Conservation (phyloP, 2,797 vertebrate genomes). For the Rhyacichthys aspro region DNA sequence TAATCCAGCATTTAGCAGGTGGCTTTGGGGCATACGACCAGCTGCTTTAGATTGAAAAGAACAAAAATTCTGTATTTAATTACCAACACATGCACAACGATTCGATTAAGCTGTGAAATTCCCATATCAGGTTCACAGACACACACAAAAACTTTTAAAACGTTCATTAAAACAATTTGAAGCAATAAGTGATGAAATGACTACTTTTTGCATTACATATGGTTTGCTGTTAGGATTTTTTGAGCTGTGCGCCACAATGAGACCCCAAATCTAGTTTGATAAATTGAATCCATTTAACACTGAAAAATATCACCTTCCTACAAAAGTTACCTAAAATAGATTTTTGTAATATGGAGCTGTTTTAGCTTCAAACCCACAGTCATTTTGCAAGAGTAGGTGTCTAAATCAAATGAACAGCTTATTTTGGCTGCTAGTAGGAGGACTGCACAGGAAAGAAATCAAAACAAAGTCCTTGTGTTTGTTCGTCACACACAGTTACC, state of each 20-base stretch:
- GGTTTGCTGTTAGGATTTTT: no score
- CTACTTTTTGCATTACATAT: no score
- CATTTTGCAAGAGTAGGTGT: slow-evolving; percentile 67
- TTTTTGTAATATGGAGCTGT: slow-evolving; percentile 25
- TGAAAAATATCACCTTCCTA: slow-evolving; percentile 11
- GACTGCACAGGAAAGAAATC: slow-evolving; percentile 53
- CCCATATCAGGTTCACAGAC: no score
- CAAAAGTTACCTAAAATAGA: slow-evolving; percentile 22
- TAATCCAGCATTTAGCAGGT: slow-evolving; percentile 47
- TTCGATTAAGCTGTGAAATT: slow-evolving; percentile 43
- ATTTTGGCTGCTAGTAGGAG: slow-evolving; percentile 60
- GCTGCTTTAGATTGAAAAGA: slow-evolving; percentile 36
- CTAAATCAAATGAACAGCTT: slow-evolving; percentile 57
- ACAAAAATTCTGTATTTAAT: slow-evolving; percentile 53
- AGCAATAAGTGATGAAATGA: no score
- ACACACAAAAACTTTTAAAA: no score
- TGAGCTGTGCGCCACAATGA: no score
- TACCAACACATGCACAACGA: slow-evolving; percentile 48
- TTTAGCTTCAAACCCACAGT: slow-evolving; percentile 60
- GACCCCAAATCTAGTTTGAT: not conserved
- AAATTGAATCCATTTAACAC: not conserved
- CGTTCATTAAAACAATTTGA: no score
- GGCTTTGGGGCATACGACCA: slow-evolving; percentile 42
- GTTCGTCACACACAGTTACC: slow-evolving; percentile 61
- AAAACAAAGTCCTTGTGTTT: slow-evolving; percentile 57